Evolutionary conservation across 92 coral and sea anemone species (phyloP), one percentile per base, ranked within the genome.

Genomic region (Porites cylindrica): DNA sequence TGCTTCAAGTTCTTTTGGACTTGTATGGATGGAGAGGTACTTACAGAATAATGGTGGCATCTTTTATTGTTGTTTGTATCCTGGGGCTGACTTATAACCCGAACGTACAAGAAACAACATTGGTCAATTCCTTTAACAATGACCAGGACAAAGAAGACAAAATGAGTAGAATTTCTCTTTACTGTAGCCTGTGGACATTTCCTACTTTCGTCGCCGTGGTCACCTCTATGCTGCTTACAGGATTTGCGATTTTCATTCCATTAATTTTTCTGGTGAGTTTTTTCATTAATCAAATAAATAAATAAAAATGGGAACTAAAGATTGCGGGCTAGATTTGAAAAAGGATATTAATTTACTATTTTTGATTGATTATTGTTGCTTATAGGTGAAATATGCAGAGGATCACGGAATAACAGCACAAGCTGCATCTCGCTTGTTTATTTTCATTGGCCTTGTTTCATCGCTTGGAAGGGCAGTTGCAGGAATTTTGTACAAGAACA

Each of bases 21-120:
- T 14, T 84, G 13, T 2, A 73, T 13, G 85, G 78, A 8, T 91
- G 91, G 94, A 77, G 91, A 76, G 64, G 53, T 18, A 65, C 94
- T 3, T 72, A 70, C 13, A 82, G 89, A 82, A 80, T 87, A 18
- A 70, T 82, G 86, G 77, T 79, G 6, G 91, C 66, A 61, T 7
- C 50, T 8, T 68, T 62, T 66, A 64, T 29, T 9, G 70, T 82
- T 16, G 70, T 87, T 0, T 82, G 86, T 63, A 18, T 91, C 8
- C 32, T 87, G 5, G 32, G 84, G 19, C 69, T 71, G 60, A 87
- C 62, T 12, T 87, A 70, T 63, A 75, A 65, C 52, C 94, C 94
- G 29, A 54, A 88, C 65, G 24, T 59, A 21, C 38, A 67, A 52
- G 85, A 66, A 50, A 81, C 19, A 66, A 52, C 76, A 68, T 16